Evolutionary conservation across 1,140 invertebrate species (phyloP), one percentile per base, ranked within the genome.

Genomic region (Holcopasites calliopsidis): DNA sequence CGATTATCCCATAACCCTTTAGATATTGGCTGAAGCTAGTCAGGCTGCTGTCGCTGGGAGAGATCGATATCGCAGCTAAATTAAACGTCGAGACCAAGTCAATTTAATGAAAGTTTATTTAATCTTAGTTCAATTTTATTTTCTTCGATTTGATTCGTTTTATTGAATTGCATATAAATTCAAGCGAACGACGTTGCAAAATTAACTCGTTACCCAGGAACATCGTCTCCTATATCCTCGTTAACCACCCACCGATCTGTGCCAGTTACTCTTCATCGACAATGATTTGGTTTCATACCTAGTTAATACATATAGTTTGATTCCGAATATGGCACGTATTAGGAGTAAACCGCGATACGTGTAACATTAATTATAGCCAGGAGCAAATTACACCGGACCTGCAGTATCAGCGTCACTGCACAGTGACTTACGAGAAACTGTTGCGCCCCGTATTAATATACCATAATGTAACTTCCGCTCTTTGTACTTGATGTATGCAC

Each of bases 241-340:
- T 82, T 82, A 80, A 77, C 64, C 69, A 69, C 38, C 38, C n/a
- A n/a, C n/a, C 64, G 33, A 58, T 69, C 64, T 54, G 44, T n/a
- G 44, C n/a, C 60, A 61, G 54, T 54, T 70, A 50, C 16, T 42
- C n/a, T 50, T 47, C 69, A 33, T 42, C 38, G 55, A 54, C 42
- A 26, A 26, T 3, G n/a, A 1, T n/a, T 16, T 26, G 33, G 60
- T n/a, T n/a, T n/a, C n/a, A n/a, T n/a, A n/a, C n/a, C n/a, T n/a
- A n/a, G n/a, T n/a, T n/a, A n/a, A n/a, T n/a, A n/a, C n/a, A n/a
- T n/a, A n/a, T n/a, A n/a, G n/a, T n/a, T n/a, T n/a, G n/a, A n/a
- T n/a, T n/a, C n/a, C n/a, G n/a, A n/a, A n/a, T n/a, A n/a, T n/a
- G n/a, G n/a, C n/a, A n/a, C n/a, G n/a, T 31, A 5, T 57, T 57